Percentiles rank a stretch among this genome's conserved stretches.
These are phyloP conservation scores for Philaenus spumarius DNA, from an alignment of 1,140 invertebrate genomes.

Conservation along the genomic window DNA sequence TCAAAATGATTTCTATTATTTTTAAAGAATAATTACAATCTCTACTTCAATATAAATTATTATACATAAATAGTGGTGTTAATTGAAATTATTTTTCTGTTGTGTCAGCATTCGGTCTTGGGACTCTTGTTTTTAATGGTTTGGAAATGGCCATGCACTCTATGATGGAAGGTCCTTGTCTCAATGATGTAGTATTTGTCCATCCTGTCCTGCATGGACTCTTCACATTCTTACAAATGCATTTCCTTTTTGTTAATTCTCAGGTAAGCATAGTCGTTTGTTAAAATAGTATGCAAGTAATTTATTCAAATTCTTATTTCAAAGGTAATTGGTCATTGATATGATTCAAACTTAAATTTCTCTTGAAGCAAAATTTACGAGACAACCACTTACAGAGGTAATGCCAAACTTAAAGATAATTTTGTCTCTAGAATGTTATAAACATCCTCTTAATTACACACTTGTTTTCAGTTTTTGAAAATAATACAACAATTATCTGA, in stretches of 20 bases:
- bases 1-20: neutral
- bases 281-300: too few relatives aligned
- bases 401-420: too few relatives aligned
- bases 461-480: too few relatives aligned
- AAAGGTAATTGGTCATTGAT: too few relatives aligned
- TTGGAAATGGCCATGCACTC: slow-evolving; percentile 57
- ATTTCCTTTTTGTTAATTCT: slow-evolving; percentile 62
- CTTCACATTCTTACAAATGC: slow-evolving; percentile 63
- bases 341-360: too few relatives aligned
- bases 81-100: too few relatives aligned
- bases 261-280: slow-evolving; percentile 49
- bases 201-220: slow-evolving; percentile 58
- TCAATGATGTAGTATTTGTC: slow-evolving; percentile 50
- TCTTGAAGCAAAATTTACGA: too few relatives aligned
- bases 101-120: slow-evolving; percentile 54
- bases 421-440: too few relatives aligned
- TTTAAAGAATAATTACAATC: neutral
- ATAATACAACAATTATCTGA: too few relatives aligned
- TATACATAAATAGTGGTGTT: neutral
- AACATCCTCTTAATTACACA: too few relatives aligned
- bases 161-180: slow-evolving; percentile 50
- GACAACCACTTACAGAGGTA: too few relatives aligned
- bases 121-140: slow-evolving; percentile 57
- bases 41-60: neutral
- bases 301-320: too few relatives aligned